These are phyloP conservation scores for Lytechinus variegatus DNA, from an alignment of 35 echinoderm and acorn worm species.

Conservation along the genomic window DNA sequence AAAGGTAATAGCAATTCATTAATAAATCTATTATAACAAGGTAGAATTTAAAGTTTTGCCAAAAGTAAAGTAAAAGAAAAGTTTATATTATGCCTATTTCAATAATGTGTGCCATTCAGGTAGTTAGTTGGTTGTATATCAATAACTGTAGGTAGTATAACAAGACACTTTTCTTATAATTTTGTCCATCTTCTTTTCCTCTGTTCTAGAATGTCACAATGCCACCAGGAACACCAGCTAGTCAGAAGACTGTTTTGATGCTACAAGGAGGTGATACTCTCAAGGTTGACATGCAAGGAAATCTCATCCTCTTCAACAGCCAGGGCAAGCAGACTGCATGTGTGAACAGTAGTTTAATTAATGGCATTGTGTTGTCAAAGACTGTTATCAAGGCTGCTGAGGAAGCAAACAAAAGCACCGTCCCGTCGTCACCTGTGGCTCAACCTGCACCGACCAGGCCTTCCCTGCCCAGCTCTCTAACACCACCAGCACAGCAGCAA, in stretches of 20 bases:
- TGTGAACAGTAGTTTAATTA: constrained; percentile 24
- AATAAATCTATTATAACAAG: too few species aligned
- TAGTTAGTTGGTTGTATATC: too few species aligned
- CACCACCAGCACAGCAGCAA: not conserved
- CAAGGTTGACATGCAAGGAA: constrained; percentile 62
- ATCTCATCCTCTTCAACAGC: constrained; percentile 54
- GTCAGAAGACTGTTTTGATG: constrained; percentile 59
- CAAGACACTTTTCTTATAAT: too few species aligned
- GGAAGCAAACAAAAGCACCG: not conserved
- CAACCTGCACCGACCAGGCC: constrained; percentile 23
- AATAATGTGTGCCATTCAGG: too few species aligned
- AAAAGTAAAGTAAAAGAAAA: too few species aligned
- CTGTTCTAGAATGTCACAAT: not conserved
- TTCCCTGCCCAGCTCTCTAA: not conserved
- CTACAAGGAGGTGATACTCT: constrained; percentile 65
- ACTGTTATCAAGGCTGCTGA: constrained; percentile 53
- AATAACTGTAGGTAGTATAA: too few species aligned
- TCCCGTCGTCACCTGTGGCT: not conserved
- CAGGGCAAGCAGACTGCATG: constrained; percentile 50
- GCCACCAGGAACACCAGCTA: constrained; percentile 18
- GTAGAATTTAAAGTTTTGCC: too few species aligned
- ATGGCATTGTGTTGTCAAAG: constrained; percentile 29
- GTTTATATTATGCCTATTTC: too few species aligned
- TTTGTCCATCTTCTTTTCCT: not conserved
- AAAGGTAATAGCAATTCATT: too few species aligned